Evolutionary conservation across 2,888 invertebrate species (phyloP).

Genomic region (Dolichomitus sp.): DNA sequence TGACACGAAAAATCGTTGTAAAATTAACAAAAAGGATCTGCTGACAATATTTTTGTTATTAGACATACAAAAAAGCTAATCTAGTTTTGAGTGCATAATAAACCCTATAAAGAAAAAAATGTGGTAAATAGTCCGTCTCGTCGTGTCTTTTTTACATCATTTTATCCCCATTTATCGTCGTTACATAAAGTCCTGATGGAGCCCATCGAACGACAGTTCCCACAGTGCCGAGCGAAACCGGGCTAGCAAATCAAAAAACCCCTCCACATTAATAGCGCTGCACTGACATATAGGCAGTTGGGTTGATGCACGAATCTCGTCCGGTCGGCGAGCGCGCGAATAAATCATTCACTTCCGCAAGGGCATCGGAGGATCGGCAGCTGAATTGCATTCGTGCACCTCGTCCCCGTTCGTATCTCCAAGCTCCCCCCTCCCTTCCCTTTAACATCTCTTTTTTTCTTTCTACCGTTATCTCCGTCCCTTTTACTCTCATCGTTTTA

Average conservation of each 20-base stretch:
- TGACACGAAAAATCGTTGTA: too few species aligned
- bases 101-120: not conserved
- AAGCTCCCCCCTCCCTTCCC: constrained; percentile 41
- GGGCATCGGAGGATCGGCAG: constrained; percentile 61
- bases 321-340: constrained; percentile 58
- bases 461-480: constrained; percentile 12
- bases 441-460: not conserved
- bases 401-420: constrained; percentile 37
- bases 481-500: constrained; percentile 23
- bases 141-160: not conserved
- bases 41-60: too few species aligned
- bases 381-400: constrained; percentile 51
- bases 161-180: constrained; percentile 2
- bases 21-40: too few species aligned
- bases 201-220: not conserved
- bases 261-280: constrained; percentile 38
- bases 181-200: not conserved
- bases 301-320: constrained; percentile 50
- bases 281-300: constrained; percentile 5
- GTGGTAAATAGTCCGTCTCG: too few species aligned
- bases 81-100: not conserved
- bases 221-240: not conserved
- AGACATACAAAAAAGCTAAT: too few species aligned
- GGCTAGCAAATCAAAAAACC: constrained; percentile 22
- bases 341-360: constrained; percentile 66